Evolutionary conservation across 2,888 invertebrate genomes (phyloP).

Genomic region (Pristionchus japonicus): DNA sequence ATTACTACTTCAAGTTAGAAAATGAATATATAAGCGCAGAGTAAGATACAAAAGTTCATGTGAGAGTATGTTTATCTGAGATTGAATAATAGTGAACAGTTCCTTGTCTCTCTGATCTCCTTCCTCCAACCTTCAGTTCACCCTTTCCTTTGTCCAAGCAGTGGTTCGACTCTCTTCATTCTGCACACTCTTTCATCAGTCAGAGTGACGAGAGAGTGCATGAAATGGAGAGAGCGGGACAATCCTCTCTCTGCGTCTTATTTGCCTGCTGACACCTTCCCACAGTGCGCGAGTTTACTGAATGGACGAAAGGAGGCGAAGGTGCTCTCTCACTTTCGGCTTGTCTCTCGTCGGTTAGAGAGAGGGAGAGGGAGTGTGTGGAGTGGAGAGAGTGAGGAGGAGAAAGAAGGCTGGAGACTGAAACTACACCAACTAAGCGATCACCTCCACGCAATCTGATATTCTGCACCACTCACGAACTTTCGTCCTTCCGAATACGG

Average conservation of each 20-base stretch:
- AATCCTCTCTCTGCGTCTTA: not conserved
- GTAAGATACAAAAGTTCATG: no score
- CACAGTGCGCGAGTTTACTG: conserved; percentile 33
- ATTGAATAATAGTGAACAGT: not conserved
- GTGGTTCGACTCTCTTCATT: not conserved
- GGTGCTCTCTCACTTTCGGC: not conserved
- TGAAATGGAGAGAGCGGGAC: not conserved
- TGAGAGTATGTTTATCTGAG: not conserved
- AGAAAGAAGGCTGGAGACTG: not conserved
- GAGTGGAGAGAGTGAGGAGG: not conserved
- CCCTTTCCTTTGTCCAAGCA: not conserved
- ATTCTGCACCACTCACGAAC: not conserved
- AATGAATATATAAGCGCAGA: no score
- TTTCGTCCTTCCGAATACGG: no score
- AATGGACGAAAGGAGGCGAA: not conserved
- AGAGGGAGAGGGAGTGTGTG: not conserved
- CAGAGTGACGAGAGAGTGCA: not conserved
- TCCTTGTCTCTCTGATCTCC: not conserved
- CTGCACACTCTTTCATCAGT: not conserved
- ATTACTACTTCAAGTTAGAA: no score
- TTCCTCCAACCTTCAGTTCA: not conserved
- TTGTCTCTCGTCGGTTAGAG: not conserved
- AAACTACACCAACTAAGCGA: not conserved
- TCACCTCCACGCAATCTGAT: conserved; percentile 6
- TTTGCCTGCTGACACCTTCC: conserved; percentile 8